Conservation (phyloP, 2,888 invertebrate genomes). For the Leptogaster cylindrica region DNA sequence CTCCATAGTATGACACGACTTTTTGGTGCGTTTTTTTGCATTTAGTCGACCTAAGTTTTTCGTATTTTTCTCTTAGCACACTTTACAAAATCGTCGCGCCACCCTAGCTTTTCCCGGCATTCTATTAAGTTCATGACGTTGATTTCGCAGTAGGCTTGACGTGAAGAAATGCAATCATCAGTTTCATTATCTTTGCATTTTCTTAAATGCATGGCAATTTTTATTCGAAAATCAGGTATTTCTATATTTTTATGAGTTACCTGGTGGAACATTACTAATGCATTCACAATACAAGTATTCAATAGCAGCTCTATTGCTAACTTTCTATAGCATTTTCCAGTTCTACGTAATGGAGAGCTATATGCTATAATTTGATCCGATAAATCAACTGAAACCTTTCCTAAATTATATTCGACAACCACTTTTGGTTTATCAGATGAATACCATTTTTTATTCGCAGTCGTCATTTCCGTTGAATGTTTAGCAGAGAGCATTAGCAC, state of each 20-base stretch:
- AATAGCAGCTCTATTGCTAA: conserved; percentile 3
- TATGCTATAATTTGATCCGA: conserved; percentile 15
- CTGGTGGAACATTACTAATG: conserved; percentile 11
- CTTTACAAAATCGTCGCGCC: conserved; percentile 39
- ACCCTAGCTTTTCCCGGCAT: conserved; percentile 39
- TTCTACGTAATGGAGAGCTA: conserved; percentile 3
- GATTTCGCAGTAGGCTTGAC: conserved; percentile 32
- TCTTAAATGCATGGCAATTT: conserved; percentile 34
- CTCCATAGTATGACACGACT: conserved; percentile 39
- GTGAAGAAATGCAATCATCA: conserved; percentile 40
- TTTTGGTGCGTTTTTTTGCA: conserved; percentile 30
- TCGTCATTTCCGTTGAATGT: conserved; percentile 32
- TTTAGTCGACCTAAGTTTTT: conserved; percentile 37
- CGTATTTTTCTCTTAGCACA: conserved; percentile 35
- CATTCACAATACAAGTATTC: conserved; percentile 12
- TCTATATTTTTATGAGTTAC: conserved; percentile 33
- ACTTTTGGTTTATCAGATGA: conserved; percentile 22
- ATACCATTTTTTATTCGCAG: conserved; percentile 31
- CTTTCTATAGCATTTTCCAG: conserved; percentile 10
- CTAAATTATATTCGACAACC: conserved; percentile 12
- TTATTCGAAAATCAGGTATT: conserved; percentile 37
- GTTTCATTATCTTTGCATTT: conserved; percentile 38
- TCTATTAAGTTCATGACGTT: conserved; percentile 39
- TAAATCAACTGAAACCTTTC: conserved; percentile 15
- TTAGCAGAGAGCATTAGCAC: conserved; percentile 37